Conservation (phyloP, 2,113 vertebrate genomes). For the Propithecus coquereli region DNA sequence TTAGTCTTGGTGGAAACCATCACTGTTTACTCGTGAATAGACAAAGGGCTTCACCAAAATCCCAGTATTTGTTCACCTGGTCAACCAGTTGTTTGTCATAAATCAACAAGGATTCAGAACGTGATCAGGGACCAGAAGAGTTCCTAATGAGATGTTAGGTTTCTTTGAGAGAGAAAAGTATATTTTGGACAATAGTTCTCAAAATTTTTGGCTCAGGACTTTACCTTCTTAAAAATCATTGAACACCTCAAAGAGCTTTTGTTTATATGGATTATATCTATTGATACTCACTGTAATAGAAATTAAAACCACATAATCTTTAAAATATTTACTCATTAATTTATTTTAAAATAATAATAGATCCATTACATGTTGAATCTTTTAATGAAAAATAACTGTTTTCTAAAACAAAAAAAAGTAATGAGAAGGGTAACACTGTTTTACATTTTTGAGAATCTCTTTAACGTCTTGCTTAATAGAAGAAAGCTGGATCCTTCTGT, state of each 20-base stretch:
- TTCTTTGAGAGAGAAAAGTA: background rate
- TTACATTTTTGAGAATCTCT: background rate
- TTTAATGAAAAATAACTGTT: constrained; percentile 5
- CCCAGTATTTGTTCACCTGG: background rate
- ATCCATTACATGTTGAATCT: background rate
- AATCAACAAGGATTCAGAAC: background rate
- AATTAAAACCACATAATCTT: background rate
- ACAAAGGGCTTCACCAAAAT: background rate
- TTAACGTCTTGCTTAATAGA: background rate
- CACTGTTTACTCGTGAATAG: background rate
- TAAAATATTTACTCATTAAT: background rate
- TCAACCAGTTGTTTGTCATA: background rate
- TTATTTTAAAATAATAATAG: background rate
- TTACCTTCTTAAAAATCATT: background rate
- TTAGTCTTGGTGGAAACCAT: constrained; percentile 39
- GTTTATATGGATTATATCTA: background rate
- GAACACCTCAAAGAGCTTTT: background rate
- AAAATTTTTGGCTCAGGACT: background rate
- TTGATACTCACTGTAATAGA: background rate
- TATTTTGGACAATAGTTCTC: background rate
- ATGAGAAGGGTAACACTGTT: background rate
- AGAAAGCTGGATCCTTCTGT: background rate
- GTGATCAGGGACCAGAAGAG: background rate
- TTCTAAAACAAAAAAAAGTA: background rate
- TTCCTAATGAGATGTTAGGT: background rate